phyloP scores from a whole-genome alignment of 1,140 invertebrate genomes.

The Meloidogyne chitwoodi region DNA sequence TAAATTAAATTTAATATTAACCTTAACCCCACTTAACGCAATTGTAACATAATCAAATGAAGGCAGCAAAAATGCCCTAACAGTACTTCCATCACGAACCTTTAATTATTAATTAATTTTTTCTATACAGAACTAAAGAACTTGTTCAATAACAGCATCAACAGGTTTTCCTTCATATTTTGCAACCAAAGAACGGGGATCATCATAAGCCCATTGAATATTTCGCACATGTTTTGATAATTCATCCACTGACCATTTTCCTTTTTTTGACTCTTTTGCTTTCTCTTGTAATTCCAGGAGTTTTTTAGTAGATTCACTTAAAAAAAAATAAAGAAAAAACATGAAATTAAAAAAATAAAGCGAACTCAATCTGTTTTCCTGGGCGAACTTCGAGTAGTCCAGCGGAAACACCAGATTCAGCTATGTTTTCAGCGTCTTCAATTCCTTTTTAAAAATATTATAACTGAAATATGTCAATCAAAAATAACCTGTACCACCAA shows the following conservation, averaged over 20 bases:
- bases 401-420: constrained; percentile 78
- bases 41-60: constrained; percentile 80
- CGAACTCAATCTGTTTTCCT: constrained; percentile 70
- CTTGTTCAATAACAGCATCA: constrained; percentile 62
- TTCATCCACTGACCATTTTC: constrained; percentile 70
- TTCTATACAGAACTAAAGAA: no score
- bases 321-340: constrained; percentile 26
- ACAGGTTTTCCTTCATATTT: constrained; percentile 74
- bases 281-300: constrained; percentile 82
- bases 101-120: no score
- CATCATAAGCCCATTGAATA: constrained; percentile 81
- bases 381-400: constrained; percentile 79
- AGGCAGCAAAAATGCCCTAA: constrained; percentile 80
- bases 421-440: constrained; percentile 73
- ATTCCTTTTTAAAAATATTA: constrained; percentile 24
- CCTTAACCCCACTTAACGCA: constrained; percentile 84
- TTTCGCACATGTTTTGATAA: constrained; percentile 72
- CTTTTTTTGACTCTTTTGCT: constrained; percentile 79
- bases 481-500: constrained; percentile 61
- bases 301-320: constrained; percentile 60
- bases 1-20: not conserved
- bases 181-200: constrained; percentile 76
- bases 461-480: not conserved
- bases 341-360: constrained; percentile 14
- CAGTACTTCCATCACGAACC: constrained; percentile 90